Evolutionary conservation across 2,113 vertebrate genomes (phyloP).

Genomic region (Sinocyclocheilus grahami): DNA sequence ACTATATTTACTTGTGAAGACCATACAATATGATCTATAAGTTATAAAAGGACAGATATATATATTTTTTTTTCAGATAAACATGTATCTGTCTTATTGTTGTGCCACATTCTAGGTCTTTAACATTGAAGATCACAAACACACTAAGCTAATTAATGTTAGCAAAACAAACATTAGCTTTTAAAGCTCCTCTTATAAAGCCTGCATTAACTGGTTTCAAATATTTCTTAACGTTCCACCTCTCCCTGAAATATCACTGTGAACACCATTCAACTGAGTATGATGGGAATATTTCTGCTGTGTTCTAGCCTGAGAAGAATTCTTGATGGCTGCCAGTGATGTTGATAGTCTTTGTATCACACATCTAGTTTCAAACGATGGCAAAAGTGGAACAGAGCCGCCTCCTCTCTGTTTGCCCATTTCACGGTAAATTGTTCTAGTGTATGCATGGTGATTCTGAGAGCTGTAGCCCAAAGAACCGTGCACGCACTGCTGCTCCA

Average conservation of each 20-base stretch:
- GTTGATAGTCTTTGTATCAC: constrained; percentile 38
- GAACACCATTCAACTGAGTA: not conserved
- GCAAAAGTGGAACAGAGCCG: constrained; percentile 41
- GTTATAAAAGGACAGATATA: not conserved
- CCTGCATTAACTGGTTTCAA: not conserved
- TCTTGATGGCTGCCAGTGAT: constrained; percentile 28
- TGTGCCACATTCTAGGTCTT: not conserved
- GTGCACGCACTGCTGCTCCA: not conserved
- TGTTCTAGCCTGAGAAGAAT: constrained; percentile 31
- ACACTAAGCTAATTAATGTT: not conserved
- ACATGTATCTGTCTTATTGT: not conserved
- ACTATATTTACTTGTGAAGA: not conserved
- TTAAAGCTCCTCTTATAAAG: not conserved
- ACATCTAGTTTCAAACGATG: constrained; percentile 44
- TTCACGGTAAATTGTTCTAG: constrained; percentile 49
- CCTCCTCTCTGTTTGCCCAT: constrained; percentile 45
- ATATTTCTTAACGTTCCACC: not conserved
- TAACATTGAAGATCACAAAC: not conserved
- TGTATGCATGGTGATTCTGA: constrained; percentile 39
- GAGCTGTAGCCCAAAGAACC: constrained; percentile 3
- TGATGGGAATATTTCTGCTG: not conserved
- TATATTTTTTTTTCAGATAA: not conserved
- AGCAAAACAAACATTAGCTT: not conserved
- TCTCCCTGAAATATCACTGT: not conserved
- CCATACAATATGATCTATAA: not conserved